Percentiles rank a stretch among this genome's conserved stretches.
Evolutionary conservation across 2,113 vertebrate species (phyloP).

Genomic region (Delphinapterus leucas): DNA sequence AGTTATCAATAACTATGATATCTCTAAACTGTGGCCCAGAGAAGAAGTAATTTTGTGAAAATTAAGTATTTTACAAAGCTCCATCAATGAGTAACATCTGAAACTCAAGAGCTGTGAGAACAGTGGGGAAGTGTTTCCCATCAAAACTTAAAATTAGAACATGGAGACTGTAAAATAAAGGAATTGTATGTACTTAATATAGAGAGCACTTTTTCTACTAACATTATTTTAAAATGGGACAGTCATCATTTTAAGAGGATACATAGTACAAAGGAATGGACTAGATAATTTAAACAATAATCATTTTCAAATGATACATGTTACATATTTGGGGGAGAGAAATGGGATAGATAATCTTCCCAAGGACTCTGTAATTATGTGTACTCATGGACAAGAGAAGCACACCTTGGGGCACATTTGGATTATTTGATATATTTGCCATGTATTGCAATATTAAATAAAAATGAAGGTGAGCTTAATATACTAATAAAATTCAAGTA

Average conservation of each 20-base stretch:
- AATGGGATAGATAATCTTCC: background rate
- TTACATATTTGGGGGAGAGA: background rate
- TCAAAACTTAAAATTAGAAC: background rate
- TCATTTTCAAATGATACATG: background rate
- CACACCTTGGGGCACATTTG: background rate
- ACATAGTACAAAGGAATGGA: background rate
- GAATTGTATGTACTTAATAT: background rate
- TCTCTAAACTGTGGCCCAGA: background rate
- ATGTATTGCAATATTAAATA: background rate
- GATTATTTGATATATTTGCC: background rate
- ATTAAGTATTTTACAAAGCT: background rate
- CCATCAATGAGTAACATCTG: background rate
- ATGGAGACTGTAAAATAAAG: background rate
- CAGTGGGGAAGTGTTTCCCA: background rate
- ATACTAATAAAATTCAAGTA: background rate
- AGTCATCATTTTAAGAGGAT: background rate
- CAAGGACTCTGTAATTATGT: background rate
- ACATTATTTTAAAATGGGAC: background rate
- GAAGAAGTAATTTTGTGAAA: background rate
- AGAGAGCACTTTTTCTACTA: background rate
- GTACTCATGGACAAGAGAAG: background rate
- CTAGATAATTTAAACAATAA: background rate
- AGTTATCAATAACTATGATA: background rate
- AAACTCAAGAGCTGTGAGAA: background rate
- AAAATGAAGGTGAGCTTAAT: background rate